These are phyloP conservation scores for honey bee (Apis mellifera) DNA, from an alignment of 1,140 invertebrate genomes.

Conservation along the genomic window Amel_HAv3.1 CM009941.2:7163001-7163500, in stretches of 20 bases:
- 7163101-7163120: slow-evolving; percentile 56
- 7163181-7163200: slow-evolving; percentile 34
- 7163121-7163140: slow-evolving; percentile 68
- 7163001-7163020: slow-evolving; percentile 34
- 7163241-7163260: neutral
- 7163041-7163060: slow-evolving; percentile 63
- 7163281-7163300: neutral
- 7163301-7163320: neutral
- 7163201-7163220: slow-evolving; percentile 16
- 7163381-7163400: neutral
- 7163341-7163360: neutral
- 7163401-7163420: slow-evolving; percentile 35
- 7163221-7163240: neutral
- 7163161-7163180: slow-evolving; percentile 44
- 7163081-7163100: slow-evolving; percentile 55
- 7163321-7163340: neutral
- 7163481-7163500: too few species aligned
- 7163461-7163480: neutral
- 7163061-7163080: slow-evolving; percentile 70
- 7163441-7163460: neutral
- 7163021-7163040: slow-evolving; percentile 25
- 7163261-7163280: neutral
- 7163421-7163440: neutral
- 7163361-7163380: neutral
- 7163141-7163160: slow-evolving; percentile 59